phyloP scores from a whole-genome alignment of 2,888 invertebrate species.

The Rhamphomyia laevipes region DNA sequence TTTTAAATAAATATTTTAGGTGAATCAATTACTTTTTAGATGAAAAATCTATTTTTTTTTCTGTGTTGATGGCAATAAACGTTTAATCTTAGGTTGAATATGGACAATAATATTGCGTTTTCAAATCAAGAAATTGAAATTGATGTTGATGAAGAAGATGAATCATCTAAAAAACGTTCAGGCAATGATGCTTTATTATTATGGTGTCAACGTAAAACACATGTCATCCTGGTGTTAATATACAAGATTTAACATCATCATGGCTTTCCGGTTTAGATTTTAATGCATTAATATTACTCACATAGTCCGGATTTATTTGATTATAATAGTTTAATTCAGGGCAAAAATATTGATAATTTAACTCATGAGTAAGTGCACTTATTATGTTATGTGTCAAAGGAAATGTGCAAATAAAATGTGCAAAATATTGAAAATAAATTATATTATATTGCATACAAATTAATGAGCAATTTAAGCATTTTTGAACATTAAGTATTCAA shows the following conservation, averaged over 20 bases:
- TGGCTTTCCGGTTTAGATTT: slow-evolving; percentile 97
- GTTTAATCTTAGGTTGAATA: slow-evolving; percentile 92
- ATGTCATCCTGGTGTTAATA: slow-evolving; percentile 80
- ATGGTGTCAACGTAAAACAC: slow-evolving; percentile 98
- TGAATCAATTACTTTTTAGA: too few relatives aligned
- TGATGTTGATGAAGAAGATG: slow-evolving; percentile 92
- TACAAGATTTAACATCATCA: slow-evolving; percentile 81
- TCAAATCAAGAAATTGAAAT: slow-evolving; percentile 97
- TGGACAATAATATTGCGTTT: slow-evolving; percentile 99
- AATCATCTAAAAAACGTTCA: slow-evolving; percentile 94
- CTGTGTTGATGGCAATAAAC: slow-evolving; percentile 74
- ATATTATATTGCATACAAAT: too few relatives aligned
- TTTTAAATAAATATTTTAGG: too few relatives aligned
- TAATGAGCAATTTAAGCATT: too few relatives aligned
- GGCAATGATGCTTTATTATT: slow-evolving; percentile 96
- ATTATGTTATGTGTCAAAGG: too few relatives aligned
- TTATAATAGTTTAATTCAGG: slow-evolving; percentile 65
- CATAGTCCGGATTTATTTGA: slow-evolving; percentile 94
- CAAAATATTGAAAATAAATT: too few relatives aligned
- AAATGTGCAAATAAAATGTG: too few relatives aligned
- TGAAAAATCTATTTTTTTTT: too few relatives aligned
- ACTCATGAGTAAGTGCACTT: too few relatives aligned
- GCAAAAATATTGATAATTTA: slow-evolving; percentile 84
- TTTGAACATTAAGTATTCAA: too few relatives aligned
- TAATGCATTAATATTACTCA: slow-evolving; percentile 95